phyloP scores from a whole-genome alignment of 2,888 invertebrate species.

The Carcina quercana region DNA sequence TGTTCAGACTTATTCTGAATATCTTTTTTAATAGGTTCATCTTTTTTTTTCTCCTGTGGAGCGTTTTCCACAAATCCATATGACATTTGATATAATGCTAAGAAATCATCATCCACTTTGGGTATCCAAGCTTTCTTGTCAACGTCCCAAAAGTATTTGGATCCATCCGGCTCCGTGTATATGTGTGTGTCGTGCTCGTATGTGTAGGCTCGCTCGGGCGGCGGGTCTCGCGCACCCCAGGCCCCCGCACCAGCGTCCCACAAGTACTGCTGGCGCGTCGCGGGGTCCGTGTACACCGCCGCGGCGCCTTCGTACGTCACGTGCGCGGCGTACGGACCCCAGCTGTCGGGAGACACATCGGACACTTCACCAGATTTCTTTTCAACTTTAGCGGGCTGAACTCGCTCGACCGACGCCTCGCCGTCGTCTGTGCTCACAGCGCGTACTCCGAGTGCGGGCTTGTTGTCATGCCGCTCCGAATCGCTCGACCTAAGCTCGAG shows the following conservation, averaged over 20 bases:
- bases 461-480: background rate
- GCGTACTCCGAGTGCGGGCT: background rate
- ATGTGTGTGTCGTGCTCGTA: slow-evolving; percentile 86
- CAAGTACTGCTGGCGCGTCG: slow-evolving; percentile 77
- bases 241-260: slow-evolving; percentile 73
- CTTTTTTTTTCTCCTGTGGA: slow-evolving; percentile 34
- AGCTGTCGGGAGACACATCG: slow-evolving; percentile 18
- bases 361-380: background rate
- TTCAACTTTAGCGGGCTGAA: background rate
- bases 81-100: slow-evolving; percentile 96
- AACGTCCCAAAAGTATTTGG: slow-evolving; percentile 92
- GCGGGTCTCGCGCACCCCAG: slow-evolving; percentile 72
- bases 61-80: slow-evolving; percentile 88
- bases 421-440: background rate
- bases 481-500: background rate
- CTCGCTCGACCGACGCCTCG: background rate
- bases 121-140: slow-evolving; percentile 97
- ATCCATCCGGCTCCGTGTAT: slow-evolving; percentile 91
- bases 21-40: slow-evolving; percentile 43
- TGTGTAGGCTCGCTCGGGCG: slow-evolving; percentile 71
- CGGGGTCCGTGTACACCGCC: slow-evolving; percentile 85
- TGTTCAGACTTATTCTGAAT: slow-evolving; percentile 48
- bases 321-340: slow-evolving; percentile 72
- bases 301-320: slow-evolving; percentile 80
- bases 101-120: slow-evolving; percentile 96